A percentile compares a stretch with the other conserved stretches of the same genome.
Evolutionary conservation across 2,888 invertebrate species (phyloP).

Genomic region (Eremobia ochroleuca): DNA sequence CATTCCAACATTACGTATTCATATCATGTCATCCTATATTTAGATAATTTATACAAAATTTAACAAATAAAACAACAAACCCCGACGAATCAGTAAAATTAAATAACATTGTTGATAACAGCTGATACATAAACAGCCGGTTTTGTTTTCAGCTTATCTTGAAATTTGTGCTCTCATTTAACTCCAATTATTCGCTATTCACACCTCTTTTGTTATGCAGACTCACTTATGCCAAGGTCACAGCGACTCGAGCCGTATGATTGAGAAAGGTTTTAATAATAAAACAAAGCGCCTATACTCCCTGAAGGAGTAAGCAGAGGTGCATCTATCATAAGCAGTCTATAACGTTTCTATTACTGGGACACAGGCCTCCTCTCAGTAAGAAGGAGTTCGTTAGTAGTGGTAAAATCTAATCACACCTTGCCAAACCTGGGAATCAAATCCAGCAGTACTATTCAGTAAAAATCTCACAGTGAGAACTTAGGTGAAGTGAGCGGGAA

Average conservation of each 20-base stretch:
- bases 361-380: too few species aligned
- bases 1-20: not conserved
- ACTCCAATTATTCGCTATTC: conserved; percentile 46
- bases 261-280: not conserved
- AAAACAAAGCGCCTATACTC: not conserved
- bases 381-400: not conserved
- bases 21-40: conserved; percentile 9
- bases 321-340: too few species aligned
- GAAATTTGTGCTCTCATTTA: conserved; percentile 32
- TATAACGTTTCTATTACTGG: too few species aligned
- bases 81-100: conserved; percentile 23
- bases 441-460: too few species aligned
- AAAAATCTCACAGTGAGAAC: too few species aligned
- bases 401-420: not conserved
- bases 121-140: conserved; percentile 51
- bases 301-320: not conserved
- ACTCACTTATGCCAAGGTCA: conserved; percentile 36
- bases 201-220: conserved; percentile 37
- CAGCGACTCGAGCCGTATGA: not conserved
- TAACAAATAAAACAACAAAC: conserved; percentile 7
- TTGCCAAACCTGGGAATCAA: not conserved
- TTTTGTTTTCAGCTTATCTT: conserved; percentile 35
- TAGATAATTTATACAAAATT: conserved; percentile 1
- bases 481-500: too few species aligned
- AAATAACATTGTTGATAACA: conserved; percentile 33